Evolutionary conservation across 2,113 vertebrate genomes (phyloP).

Genomic region (Bos javanicus): DNA sequence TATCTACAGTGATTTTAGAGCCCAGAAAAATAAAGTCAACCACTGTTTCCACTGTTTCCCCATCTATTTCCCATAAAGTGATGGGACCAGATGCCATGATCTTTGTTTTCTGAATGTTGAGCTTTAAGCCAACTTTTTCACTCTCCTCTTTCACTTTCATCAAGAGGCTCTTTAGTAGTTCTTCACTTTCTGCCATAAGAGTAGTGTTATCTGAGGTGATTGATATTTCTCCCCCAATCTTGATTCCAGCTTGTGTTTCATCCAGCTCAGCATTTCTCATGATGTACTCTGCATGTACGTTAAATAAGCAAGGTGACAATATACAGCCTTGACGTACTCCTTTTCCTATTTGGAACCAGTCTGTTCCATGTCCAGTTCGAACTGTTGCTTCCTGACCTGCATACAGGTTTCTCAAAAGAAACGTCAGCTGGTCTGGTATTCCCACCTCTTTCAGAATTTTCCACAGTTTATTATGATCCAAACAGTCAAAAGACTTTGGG

Average conservation of each 20-base stretch:
- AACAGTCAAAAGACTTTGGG: background rate
- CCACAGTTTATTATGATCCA: background rate
- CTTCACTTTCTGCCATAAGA: background rate
- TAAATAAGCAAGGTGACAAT: background rate
- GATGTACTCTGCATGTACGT: background rate
- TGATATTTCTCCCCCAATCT: background rate
- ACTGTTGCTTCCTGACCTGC: background rate
- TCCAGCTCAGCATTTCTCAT: background rate
- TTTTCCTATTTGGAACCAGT: background rate
- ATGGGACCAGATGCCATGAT: background rate
- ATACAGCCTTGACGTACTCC: background rate
- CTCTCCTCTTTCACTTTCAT: background rate
- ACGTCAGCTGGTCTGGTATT: background rate
- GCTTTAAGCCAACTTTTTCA: background rate
- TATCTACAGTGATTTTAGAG: background rate
- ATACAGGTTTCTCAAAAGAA: background rate
- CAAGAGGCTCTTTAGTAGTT: background rate
- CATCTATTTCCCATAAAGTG: background rate
- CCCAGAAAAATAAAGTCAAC: background rate
- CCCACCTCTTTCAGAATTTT: background rate
- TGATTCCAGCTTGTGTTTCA: background rate
- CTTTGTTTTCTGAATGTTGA: background rate
- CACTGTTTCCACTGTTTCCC: background rate
- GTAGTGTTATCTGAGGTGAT: background rate
- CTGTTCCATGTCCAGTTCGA: background rate